Evolutionary conservation across 64 coral and sea anemone genomes (phyloP).

Genomic region (Stylophora pistillata): DNA sequence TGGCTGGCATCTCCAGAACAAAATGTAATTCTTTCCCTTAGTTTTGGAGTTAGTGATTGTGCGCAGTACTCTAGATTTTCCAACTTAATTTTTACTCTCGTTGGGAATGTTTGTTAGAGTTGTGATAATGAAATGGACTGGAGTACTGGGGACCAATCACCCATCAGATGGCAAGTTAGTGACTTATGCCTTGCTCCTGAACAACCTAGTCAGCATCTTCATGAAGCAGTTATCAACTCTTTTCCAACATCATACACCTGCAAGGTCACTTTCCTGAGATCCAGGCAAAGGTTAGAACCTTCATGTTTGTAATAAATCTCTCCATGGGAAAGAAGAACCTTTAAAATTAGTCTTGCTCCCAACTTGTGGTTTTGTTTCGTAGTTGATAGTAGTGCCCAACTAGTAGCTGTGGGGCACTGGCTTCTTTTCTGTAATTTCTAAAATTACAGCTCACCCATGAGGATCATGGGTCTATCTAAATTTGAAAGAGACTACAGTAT

Average conservation of each 20-base stretch:
- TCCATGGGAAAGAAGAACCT: too few relatives aligned
- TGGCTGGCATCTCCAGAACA: neutral
- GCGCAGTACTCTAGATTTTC: neutral
- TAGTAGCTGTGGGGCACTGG: too few relatives aligned
- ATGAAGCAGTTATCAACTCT: constrained; percentile 90
- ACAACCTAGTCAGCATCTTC: constrained; percentile 68
- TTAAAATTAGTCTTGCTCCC: too few relatives aligned
- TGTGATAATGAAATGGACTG: constrained; percentile 56
- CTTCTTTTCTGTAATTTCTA: too few relatives aligned
- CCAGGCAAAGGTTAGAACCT: constrained; percentile 64
- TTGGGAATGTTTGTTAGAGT: constrained; percentile 28
- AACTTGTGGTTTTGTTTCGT: too few relatives aligned
- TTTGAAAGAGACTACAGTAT: too few relatives aligned
- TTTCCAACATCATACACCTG: constrained; percentile 81
- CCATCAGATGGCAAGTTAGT: constrained; percentile 67
- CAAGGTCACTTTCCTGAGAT: constrained; percentile 81
- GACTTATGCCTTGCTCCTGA: constrained; percentile 82
- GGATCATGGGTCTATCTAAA: too few relatives aligned
- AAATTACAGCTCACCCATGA: too few relatives aligned
- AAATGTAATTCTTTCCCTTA: neutral
- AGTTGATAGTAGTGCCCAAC: too few relatives aligned
- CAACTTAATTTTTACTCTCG: neutral
- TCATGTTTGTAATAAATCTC: neutral
- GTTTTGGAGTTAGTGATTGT: neutral
- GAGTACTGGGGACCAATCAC: constrained; percentile 26